These are phyloP conservation scores for Branchinecta lynchi DNA, from an alignment of 1,140 invertebrate species.

Conservation along the genomic window DNA sequence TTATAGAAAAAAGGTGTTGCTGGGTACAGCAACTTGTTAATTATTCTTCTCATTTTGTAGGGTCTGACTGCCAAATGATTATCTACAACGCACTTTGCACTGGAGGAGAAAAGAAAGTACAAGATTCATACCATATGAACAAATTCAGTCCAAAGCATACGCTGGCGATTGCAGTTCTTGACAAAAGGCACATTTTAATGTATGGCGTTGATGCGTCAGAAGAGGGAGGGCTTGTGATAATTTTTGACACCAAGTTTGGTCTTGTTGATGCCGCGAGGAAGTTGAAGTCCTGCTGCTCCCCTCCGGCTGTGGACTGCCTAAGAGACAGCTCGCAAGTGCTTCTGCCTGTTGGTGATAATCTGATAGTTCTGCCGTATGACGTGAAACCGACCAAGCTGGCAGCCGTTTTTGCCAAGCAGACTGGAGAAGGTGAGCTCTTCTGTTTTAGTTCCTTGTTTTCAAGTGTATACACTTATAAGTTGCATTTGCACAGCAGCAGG, in stretches of 20 bases:
- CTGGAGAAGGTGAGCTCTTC: not conserved
- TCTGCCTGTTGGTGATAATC: not conserved
- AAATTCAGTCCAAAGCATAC: not conserved
- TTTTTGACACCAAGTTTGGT: not conserved
- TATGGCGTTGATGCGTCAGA: not conserved
- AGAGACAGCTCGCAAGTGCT: slow-evolving; percentile 6
- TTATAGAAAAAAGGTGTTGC: too few relatives aligned
- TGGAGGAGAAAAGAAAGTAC: not conserved
- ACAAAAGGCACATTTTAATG: not conserved
- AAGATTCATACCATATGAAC: not conserved
- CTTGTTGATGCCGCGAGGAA: not conserved
- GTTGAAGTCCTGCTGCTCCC: not conserved
- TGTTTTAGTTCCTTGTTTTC: not conserved
- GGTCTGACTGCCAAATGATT: not conserved
- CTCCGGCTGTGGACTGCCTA: not conserved
- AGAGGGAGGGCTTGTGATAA: not conserved
- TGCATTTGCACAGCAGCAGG: too few relatives aligned
- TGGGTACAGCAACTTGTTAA: too few relatives aligned
- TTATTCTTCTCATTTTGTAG: not conserved
- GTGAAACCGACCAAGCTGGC: not conserved
- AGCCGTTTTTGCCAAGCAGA: not conserved
- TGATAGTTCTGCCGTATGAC: not conserved
- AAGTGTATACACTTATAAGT: not conserved
- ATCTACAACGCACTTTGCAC: not conserved
- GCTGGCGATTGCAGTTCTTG: not conserved